A percentile compares a stretch with the other conserved stretches of the same genome.
phyloP scores from a whole-genome alignment of 1,140 invertebrate species.

The Caerostris extrusa region DNA sequence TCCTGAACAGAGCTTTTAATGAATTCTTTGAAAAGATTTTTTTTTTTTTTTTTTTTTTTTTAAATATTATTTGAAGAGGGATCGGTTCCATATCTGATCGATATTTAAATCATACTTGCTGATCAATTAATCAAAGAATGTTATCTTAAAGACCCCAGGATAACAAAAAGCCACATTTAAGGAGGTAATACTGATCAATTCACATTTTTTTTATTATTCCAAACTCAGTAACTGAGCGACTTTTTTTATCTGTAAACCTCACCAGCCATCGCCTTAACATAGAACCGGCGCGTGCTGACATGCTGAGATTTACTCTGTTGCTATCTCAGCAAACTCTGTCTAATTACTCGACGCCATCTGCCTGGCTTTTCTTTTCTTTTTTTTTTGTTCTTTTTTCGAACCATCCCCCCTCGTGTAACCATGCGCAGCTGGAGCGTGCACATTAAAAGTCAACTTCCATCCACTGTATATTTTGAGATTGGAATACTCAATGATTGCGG shows the following conservation, averaged over 20 bases:
- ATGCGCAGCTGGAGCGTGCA: conserved; percentile 29
- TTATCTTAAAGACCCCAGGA: background rate
- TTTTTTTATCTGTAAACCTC: background rate
- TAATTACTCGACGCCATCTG: conserved; percentile 22
- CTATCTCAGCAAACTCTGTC: background rate
- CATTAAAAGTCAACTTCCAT: conserved; percentile 57
- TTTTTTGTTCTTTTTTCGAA: background rate
- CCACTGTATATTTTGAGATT: conserved; percentile 13
- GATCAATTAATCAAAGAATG: background rate
- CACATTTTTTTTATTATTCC: background rate
- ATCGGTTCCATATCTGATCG: background rate
- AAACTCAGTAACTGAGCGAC: background rate
- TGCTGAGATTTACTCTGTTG: background rate
- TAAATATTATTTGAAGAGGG: too few species aligned
- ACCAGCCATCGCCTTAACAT: background rate
- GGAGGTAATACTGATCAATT: background rate
- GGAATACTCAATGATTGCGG: conserved; percentile 63
- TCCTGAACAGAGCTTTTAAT: too few species aligned
- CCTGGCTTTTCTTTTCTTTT: conserved; percentile 11
- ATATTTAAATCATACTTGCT: background rate
- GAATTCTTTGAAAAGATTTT: too few species aligned
- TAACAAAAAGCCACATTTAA: background rate
- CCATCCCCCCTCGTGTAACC: background rate
- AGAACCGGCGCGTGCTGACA: background rate
- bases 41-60: too few species aligned